These are phyloP conservation scores for Drosophila dunni DNA, from an alignment of 1,140 invertebrate species.

Conservation along the genomic window DNA sequence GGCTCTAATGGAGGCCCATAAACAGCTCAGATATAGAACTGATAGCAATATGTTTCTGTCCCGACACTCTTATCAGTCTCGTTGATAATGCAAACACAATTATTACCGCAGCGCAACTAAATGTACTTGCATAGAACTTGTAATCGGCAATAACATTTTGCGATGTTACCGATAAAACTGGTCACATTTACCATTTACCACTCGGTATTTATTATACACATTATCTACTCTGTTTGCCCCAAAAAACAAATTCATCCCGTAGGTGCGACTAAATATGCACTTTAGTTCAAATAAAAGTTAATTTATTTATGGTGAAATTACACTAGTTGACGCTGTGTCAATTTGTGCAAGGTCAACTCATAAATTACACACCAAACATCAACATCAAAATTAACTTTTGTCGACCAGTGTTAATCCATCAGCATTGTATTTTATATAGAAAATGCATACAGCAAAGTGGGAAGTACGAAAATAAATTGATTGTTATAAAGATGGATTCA, in stretches of 20 bases:
- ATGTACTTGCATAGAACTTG: constrained; percentile 26
- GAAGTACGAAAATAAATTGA: too few relatives aligned
- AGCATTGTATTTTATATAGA: too few relatives aligned
- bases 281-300: background rate
- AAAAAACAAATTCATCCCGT: background rate
- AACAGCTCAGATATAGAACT: constrained; percentile 10
- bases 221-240: constrained; percentile 18
- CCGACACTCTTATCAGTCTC: constrained; percentile 44
- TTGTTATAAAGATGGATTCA: too few relatives aligned
- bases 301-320: too few relatives aligned
- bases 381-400: too few relatives aligned
- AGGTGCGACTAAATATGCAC: background rate
- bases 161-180: constrained; percentile 28
- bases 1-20: constrained; percentile 62
- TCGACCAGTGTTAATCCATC: too few relatives aligned
- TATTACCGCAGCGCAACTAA: constrained; percentile 56
- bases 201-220: constrained; percentile 21
- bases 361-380: too few relatives aligned
- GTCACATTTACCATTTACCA: background rate
- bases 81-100: constrained; percentile 74
- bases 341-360: too few relatives aligned
- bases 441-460: too few relatives aligned
- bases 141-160: constrained; percentile 33
- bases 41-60: constrained; percentile 52
- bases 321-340: too few relatives aligned